Percentiles rank a stretch among this genome's conserved stretches.
phyloP scores from a whole-genome alignment of 2,113 vertebrate genomes.

The Struthidea cinerea region DNA sequence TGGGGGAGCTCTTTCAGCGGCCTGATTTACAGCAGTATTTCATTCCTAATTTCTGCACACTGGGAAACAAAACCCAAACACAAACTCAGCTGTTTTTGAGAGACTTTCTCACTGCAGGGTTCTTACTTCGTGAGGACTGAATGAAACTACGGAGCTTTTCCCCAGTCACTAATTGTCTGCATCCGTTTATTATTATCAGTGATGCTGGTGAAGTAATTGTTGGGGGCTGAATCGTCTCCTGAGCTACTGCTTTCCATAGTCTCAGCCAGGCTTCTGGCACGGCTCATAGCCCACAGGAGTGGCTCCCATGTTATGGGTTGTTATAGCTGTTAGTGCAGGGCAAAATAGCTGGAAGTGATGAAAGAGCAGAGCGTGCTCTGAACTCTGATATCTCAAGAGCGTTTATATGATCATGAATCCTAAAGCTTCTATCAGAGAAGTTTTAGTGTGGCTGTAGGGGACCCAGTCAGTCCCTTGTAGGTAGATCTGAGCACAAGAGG shows the following conservation, averaged over 20 bases:
- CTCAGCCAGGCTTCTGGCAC: neutral
- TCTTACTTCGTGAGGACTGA: neutral
- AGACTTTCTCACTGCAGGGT: neutral
- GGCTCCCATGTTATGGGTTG: neutral
- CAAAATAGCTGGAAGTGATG: neutral
- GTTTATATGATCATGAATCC: neutral
- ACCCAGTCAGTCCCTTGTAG: neutral
- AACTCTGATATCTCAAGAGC: neutral
- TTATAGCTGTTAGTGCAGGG: neutral
- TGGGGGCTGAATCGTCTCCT: neutral
- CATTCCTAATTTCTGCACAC: neutral
- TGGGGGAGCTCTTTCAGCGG: neutral
- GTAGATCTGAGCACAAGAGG: neutral
- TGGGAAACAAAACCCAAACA: neutral
- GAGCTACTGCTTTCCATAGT: neutral
- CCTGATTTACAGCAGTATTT: neutral
- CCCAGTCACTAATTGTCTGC: neutral
- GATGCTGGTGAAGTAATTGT: neutral
- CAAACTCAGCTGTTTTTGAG: neutral
- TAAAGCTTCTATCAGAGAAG: neutral
- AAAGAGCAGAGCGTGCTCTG: neutral
- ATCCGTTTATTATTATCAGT: neutral
- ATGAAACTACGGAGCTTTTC: neutral
- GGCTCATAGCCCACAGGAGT: neutral
- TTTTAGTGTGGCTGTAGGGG: neutral